Conservation (phyloP, 2,797 vertebrate genomes). For the Sebastes paucispinis region DNA sequence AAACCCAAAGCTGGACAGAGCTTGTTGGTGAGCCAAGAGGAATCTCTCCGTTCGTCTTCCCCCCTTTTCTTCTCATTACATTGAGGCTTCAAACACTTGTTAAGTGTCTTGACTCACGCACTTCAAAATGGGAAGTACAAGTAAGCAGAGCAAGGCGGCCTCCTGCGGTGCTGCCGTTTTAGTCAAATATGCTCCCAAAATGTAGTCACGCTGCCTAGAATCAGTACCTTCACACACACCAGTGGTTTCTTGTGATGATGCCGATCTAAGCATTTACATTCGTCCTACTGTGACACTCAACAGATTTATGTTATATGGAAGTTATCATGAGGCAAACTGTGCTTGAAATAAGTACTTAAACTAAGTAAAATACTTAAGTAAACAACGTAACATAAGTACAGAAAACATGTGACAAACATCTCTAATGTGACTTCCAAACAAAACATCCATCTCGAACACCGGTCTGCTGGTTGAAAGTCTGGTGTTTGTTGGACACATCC, state of each 20-base stretch:
- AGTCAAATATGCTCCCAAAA: constrained; percentile 5
- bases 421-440: too few relatives aligned
- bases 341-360: too few relatives aligned
- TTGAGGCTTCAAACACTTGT: constrained; percentile 41
- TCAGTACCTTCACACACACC: neutral
- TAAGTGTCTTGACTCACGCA: constrained; percentile 40
- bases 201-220: neutral
- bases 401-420: too few relatives aligned
- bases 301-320: neutral
- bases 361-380: too few relatives aligned
- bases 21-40: neutral
- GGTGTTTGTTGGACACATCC: too few relatives aligned
- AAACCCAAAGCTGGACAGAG: neutral
- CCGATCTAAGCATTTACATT: neutral
- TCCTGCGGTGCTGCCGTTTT: constrained; percentile 20
- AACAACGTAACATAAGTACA: too few relatives aligned
- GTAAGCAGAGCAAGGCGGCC: neutral
- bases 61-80: constrained; percentile 4
- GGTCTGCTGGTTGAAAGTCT: too few relatives aligned
- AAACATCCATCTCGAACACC: too few relatives aligned
- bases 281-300: neutral
- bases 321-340: neutral
- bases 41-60: neutral
- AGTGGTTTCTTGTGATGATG: neutral
- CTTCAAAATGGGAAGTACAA: constrained; percentile 47